Evolutionary conservation across 2,113 vertebrate genomes (phyloP).

Genomic region (Otus sunia): DNA sequence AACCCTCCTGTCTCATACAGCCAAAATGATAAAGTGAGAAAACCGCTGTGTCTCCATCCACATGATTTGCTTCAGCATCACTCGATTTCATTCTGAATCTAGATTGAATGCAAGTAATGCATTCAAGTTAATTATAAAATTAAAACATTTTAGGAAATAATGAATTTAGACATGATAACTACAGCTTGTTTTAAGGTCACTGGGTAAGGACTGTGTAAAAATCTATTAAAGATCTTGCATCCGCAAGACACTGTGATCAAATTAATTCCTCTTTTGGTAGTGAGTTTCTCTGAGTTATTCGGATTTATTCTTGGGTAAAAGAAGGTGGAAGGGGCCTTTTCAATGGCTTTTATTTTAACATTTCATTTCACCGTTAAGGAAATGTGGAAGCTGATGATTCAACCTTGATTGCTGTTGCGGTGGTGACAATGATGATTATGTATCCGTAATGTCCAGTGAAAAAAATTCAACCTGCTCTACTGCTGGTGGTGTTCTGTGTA

Average conservation of each 20-base stretch:
- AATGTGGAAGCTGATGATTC: not conserved
- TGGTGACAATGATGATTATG: not conserved
- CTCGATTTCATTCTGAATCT: not conserved
- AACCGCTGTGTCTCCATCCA: rapidly evolving
- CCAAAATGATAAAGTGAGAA: not conserved
- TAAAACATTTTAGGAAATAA: conserved; percentile 49
- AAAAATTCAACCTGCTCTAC: not conserved
- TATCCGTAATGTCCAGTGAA: not conserved
- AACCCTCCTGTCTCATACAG: not conserved
- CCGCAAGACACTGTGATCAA: not conserved
- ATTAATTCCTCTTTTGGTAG: not conserved
- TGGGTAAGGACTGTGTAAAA: not conserved
- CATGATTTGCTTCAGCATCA: rapidly evolving
- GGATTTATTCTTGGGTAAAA: not conserved
- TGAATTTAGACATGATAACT: not conserved
- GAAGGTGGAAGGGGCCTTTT: not conserved
- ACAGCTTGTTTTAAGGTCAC: conserved; percentile 17
- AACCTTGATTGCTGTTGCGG: not conserved
- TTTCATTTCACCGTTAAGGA: not conserved
- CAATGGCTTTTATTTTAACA: not conserved
- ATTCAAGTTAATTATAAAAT: conserved; percentile 7
- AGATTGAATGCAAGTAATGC: not conserved
- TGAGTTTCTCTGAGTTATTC: not conserved
- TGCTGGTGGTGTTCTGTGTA: not conserved
- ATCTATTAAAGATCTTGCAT: conserved; percentile 14